Conservation (phyloP, 2,113 vertebrate species). For the Syngnathus typhle region DNA sequence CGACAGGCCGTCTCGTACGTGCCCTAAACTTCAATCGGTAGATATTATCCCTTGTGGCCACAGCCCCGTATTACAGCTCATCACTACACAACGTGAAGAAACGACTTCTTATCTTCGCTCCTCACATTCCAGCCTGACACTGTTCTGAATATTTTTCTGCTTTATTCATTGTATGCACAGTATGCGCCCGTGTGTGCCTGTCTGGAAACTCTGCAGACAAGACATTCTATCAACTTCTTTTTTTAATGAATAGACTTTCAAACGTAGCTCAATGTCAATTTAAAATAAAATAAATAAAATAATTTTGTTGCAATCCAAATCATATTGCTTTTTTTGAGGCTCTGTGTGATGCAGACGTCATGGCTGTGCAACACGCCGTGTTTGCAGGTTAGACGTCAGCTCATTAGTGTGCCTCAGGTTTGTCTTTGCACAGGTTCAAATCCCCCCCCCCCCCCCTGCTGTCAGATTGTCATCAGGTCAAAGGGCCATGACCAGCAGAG, state of each 20-base stretch:
- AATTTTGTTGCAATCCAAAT: too few species aligned
- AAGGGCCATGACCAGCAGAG: constrained; percentile 34
- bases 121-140: not conserved
- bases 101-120: not conserved
- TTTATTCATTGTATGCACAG: not conserved
- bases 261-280: too few species aligned
- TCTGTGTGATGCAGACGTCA: too few species aligned
- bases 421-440: constrained; percentile 24
- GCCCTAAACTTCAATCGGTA: constrained; percentile 31
- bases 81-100: constrained; percentile 6
- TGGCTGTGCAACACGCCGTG: not conserved
- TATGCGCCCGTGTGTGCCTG: not conserved
- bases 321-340: too few species aligned
- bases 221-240: not conserved
- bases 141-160: not conserved
- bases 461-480: constrained; percentile 44
- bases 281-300: too few species aligned
- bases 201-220: not conserved
- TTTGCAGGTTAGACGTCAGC: constrained; percentile 2
- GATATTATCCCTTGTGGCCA: constrained; percentile 19
- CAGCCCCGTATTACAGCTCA: constrained; percentile 4
- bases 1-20: constrained; percentile 25
- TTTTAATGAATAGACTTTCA: not conserved
- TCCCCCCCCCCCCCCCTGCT: constrained; percentile 25
- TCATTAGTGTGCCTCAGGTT: constrained; percentile 15